Evolutionary conservation across 2,113 vertebrate genomes (phyloP), one percentile per base, ranked within the genome.

Genomic region (Nothobranchius furzeri): DNA sequence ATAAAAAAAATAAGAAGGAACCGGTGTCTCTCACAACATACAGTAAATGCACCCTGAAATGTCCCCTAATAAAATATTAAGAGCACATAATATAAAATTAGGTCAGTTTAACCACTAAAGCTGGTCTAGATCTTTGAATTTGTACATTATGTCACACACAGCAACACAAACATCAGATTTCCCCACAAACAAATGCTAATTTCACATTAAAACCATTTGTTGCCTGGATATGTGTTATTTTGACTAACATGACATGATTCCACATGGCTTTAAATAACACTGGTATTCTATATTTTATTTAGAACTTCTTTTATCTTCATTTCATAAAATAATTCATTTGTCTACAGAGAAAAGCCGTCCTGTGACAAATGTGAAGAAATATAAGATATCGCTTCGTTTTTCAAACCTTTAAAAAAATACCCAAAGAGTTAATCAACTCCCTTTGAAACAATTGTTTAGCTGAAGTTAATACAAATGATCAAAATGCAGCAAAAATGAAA

Each of bases 31-130:
- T 46, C 56, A 67, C 47, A 66, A 50, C 70, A 43, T 73, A 83
- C 82, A 82, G 67, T 83, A 79, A 83, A 85, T 77, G 78, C 78
- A 76, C 62, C 82, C 67, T 68, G 63, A 84, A 82, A 84, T 17
- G 57, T 61, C 67, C 45, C 46, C 65, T 73, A 77, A 15, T 64
- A 68, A 76, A 89, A 78, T 47, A 60, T 73, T 73, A 83, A 81
- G 72, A 60, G 67, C 75, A 83, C 81, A 85, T 64, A 69, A 75
- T 73, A 83, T 81, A 75, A 85, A 84, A 72, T 20, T 68, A 60
- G 80, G 66, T 77, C 60, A 61, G 64, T 66, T 60, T 55, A 30
- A 72, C 43, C 64, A 54, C 51, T 53, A 75, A 60, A 72, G 47
- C 69, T 71, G 67, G 56, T 68, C 66, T 73, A 47, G 17, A 40